These are phyloP conservation scores for Cynoglossus semilaevis DNA, from an alignment of 2,113 vertebrate species.

Conservation along the genomic window DNA sequence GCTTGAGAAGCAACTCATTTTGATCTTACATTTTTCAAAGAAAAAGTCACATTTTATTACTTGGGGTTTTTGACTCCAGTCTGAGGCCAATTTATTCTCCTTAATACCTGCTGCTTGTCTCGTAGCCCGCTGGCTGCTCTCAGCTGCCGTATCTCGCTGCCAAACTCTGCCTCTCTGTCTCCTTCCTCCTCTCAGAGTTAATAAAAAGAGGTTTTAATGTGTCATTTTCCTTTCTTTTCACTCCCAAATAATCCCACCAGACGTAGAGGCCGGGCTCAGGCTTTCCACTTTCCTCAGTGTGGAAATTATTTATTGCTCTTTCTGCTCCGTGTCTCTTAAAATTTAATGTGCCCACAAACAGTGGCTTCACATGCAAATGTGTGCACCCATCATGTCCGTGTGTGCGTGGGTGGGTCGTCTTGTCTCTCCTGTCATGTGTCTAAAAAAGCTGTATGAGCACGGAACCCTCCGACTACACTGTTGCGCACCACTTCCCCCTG, in stretches of 20 bases:
- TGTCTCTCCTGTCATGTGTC: slow-evolving; percentile 32
- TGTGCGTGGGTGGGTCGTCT: slow-evolving; percentile 1
- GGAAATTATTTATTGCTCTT: slow-evolving; percentile 66
- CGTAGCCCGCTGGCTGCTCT: slow-evolving; percentile 11
- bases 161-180: background rate
- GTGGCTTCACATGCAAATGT: slow-evolving; percentile 68
- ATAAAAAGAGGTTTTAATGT: slow-evolving; percentile 50
- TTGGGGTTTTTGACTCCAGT: slow-evolving; percentile 1
- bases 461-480: slow-evolving; percentile 17
- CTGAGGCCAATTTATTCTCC: slow-evolving; percentile 31
- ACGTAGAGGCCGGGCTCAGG: slow-evolving; percentile 25
- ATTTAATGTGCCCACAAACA: slow-evolving; percentile 57
- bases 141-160: slow-evolving; percentile 26
- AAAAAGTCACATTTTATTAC: slow-evolving; percentile 18
- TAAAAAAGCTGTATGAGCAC: slow-evolving; percentile 64
- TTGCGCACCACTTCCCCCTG: slow-evolving; percentile 58
- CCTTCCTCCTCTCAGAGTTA: slow-evolving; percentile 24
- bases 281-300: slow-evolving; percentile 38
- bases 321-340: slow-evolving; percentile 49
- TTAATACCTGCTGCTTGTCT: slow-evolving; percentile 25
- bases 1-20: no score
- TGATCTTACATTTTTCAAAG: no score
- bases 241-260: slow-evolving; percentile 36
- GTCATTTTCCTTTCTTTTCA: slow-evolving; percentile 48
- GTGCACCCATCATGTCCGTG: no score